phyloP scores from a whole-genome alignment of 2,113 vertebrate genomes.

The Saimiri boliviensis region DNA sequence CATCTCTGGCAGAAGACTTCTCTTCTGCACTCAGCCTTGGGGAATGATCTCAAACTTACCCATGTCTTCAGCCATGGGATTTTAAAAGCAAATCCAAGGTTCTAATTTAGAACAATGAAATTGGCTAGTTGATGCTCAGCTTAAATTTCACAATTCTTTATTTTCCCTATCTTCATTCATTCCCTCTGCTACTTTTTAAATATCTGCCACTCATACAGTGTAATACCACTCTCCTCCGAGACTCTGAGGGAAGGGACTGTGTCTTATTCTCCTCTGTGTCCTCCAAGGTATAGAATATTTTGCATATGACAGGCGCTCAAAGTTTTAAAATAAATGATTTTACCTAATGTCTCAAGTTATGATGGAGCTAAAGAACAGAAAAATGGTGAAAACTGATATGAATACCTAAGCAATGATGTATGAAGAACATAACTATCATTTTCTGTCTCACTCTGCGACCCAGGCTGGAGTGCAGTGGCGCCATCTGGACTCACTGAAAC shows the following conservation, averaged over 20 bases:
- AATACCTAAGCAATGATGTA: background rate
- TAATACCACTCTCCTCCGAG: no score
- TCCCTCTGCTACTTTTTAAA: background rate
- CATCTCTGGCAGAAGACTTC: background rate
- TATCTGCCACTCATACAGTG: background rate
- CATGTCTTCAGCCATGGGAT: background rate
- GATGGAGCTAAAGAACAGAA: background rate
- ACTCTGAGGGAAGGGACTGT: background rate
- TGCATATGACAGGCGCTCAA: background rate
- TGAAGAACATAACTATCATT: background rate
- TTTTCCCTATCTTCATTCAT: background rate
- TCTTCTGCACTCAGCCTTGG: background rate
- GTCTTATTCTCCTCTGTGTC: background rate
- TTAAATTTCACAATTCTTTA: background rate
- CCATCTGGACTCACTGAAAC: no score
- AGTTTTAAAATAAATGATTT: constrained; percentile 28
- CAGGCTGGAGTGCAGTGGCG: no score
- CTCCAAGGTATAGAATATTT: background rate
- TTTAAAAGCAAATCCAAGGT: background rate
- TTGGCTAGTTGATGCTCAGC: background rate
- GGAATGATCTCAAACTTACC: background rate
- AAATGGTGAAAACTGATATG: background rate
- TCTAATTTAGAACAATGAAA: background rate
- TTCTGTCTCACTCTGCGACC: background rate
- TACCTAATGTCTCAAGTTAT: background rate